Percentiles rank a stretch among this genome's conserved stretches.
These are phyloP conservation scores for Chrysochloris asiatica DNA, from an alignment of 2,113 vertebrate genomes.

Conservation along the genomic window DNA sequence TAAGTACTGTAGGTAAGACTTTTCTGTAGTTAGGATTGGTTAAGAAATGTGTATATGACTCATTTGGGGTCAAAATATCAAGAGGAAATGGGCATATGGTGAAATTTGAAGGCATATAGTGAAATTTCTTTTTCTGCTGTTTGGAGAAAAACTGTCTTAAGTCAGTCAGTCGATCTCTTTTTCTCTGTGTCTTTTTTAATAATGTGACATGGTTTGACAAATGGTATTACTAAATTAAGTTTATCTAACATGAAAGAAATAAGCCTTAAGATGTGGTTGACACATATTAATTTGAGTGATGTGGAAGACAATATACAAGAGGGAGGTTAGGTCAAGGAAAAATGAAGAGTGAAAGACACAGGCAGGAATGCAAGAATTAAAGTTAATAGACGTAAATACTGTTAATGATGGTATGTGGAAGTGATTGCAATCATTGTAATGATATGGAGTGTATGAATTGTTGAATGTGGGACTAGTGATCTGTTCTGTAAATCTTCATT, in stretches of 20 bases:
- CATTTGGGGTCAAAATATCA: background rate
- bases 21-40: background rate
- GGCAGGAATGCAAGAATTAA: too few species aligned
- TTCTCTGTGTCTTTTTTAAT: background rate
- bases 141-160: background rate
- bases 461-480: too few species aligned
- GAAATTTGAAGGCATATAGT: background rate
- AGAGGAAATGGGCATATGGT: background rate
- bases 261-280: background rate
- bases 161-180: background rate
- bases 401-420: too few species aligned
- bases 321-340: too few species aligned
- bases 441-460: too few species aligned
- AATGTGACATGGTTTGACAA: background rate
- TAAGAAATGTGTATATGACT: background rate
- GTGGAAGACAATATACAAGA: too few species aligned
- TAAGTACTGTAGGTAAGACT: background rate
- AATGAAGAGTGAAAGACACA: too few species aligned
- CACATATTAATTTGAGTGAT: too few species aligned
- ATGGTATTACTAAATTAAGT: background rate
- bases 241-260: background rate
- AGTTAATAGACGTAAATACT: too few species aligned
- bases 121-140: background rate
- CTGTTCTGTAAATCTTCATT: too few species aligned
- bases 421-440: too few species aligned